Base-by-base conservation (phyloP, 2,113 vertebrate genomes). In the Psammodynastes pulverulentus region DNA sequence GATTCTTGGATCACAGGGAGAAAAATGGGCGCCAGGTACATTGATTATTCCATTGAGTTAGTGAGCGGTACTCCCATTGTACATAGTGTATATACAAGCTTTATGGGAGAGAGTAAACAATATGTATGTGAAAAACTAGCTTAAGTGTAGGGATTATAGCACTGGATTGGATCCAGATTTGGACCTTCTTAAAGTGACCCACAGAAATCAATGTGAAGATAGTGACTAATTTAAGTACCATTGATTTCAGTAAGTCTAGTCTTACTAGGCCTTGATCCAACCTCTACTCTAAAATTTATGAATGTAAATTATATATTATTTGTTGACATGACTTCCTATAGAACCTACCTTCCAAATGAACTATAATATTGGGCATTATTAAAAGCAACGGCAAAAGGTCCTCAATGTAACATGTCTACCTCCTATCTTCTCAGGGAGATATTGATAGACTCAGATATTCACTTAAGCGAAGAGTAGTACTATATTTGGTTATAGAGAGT, bases 321-420 rank as follows among this genome's bases (percentile, higher is more conserved):
- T 0, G 6, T 19, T 79, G 67, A 39, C n/a, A 79, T 79, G 17
- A 79, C 34, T 79, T 9, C 86, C 2, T 49, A 53, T 3, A 88
- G 86, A 17, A 86, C 19, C 17, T 89, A 15, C 5, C 39, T 84
- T 93, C 79, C 9, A 90, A 93, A 62, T 29, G 51, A 43, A 84
- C 67, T 39, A 86, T 67, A 1, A 21, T 56, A 3, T n/a, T 91
- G n/a, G 10, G 87, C 9, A 0, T 9, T 67, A 46, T 8, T 84
- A 88, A 89, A 58, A 26, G 58, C 67, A 72, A 21, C 17, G 87
- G 67, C 46, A 46, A 24, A 90, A 84, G 0, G 1, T 12, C 0
- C 0, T 7, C 10, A 0, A 7, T 5, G 46, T 62, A 46, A 5
- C 26, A 46, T 48, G 3, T 48, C 21, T 58, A 0, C 43, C 51